Base-by-base conservation (phyloP, 2,113 vertebrate species). In the Coptodon rendalli region DNA sequence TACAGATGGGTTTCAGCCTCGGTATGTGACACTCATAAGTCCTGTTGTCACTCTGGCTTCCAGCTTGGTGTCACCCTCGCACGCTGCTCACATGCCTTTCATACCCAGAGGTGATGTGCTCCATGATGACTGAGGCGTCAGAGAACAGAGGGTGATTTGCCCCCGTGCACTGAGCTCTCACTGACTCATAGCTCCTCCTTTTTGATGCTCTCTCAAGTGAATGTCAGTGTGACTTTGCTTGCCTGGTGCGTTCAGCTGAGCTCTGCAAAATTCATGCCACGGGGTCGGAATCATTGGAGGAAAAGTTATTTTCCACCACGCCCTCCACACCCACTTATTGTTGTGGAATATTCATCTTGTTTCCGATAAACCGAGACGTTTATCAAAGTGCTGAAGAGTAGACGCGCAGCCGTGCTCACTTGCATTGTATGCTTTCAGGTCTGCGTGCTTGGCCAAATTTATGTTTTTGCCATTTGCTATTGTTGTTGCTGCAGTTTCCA, bases 181-280 rank as follows among this genome's bases (percentile, higher is more conserved):
- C 87, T 92, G 91, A 91, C 87, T 94, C 91, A 86, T n/a, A 22
- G 84, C 63, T 73, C 89, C 78, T 89, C 66, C 50, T 36, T 50
- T 89, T 90, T 89, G 87, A 93, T 87, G 78, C 83, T 87, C 83
- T 89, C 87, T 89, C 76, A 73, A 89, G 80, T 84, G 80, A 91
- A 93, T 86, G 92, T 93, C 93, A 88, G 29, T 50, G 82, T 89
- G 92, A 94, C 93, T 93, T 93, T 91, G 82, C 68, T 40, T 4
- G 36, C 48, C 27, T 9, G 61, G 7, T 61, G 57, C 31, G 40
- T 91, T 85, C 27, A 80, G 90, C 91, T 93, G 89, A 92, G 90
- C 87, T 92, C 12, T 9, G 88, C 89, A 88, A 78, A 92, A 86
- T 85, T 91, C 22, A 80, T 2, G 36, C 68, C 91, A 73, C 17